Evolutionary conservation across 2,797 vertebrate species (phyloP).

Genomic region (Cetoscarus ocellatus): DNA sequence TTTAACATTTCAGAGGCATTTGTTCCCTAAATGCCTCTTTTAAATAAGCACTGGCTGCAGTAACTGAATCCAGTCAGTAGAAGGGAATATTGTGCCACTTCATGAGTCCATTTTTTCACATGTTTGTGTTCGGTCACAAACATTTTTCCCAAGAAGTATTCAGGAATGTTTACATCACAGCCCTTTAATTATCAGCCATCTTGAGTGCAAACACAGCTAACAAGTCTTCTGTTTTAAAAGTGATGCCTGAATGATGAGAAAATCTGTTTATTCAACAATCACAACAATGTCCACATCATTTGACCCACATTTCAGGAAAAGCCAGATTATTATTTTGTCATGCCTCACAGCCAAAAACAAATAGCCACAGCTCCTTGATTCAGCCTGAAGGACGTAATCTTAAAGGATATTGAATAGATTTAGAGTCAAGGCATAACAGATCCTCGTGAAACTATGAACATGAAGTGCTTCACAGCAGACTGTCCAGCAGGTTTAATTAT

Average conservation of each 20-base stretch:
- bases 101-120: conserved; percentile 5
- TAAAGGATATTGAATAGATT: conserved; percentile 12
- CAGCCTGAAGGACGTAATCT: conserved; percentile 14
- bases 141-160: conserved; percentile 25
- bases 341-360: conserved; percentile 34
- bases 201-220: background rate
- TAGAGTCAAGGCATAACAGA: background rate
- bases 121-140: background rate
- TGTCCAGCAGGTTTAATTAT: conserved; percentile 9
- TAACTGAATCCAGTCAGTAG: conserved; percentile 42
- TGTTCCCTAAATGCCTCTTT: background rate
- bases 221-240: background rate
- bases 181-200: background rate
- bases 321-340: conserved; percentile 54
- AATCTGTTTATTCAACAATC: conserved; percentile 35
- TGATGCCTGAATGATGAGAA: background rate
- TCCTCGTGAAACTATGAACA: no score
- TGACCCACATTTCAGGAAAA: conserved; percentile 77
- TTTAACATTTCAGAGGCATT: background rate
- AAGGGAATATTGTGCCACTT: conserved; percentile 42
- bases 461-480: background rate
- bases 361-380: conserved; percentile 1
- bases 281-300: conserved; percentile 26
- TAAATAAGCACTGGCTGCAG: conserved; percentile 31
- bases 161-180: conserved; percentile 23